A percentile compares a stretch with the other conserved stretches of the same genome.
phyloP scores from a whole-genome alignment of 2,113 vertebrate genomes.

The Entomyzon cyanotis region DNA sequence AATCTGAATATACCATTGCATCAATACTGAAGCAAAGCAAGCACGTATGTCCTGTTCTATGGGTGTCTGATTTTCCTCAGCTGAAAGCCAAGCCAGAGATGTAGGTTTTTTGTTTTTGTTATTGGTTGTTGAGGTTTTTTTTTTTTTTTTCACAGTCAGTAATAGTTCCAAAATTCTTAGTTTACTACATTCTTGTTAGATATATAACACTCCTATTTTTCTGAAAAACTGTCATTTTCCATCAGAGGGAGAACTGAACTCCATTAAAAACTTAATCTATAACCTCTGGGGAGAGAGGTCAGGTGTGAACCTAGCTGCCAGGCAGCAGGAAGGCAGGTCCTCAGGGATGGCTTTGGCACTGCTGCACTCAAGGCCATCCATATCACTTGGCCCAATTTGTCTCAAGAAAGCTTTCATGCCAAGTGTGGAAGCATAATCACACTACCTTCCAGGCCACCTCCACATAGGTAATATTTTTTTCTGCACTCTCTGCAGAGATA shows the following conservation, averaged over 20 bases:
- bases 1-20: not conserved
- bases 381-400: not conserved
- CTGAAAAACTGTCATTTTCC: not conserved
- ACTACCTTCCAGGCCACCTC: not conserved
- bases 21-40: constrained; percentile 1
- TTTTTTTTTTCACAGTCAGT: not conserved
- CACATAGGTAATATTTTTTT: not conserved
- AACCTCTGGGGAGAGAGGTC: not conserved
- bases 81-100: not conserved
- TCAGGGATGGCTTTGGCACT: not conserved
- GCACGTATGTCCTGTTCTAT: not conserved
- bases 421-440: not conserved
- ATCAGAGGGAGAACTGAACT: not conserved
- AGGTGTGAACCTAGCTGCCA: not conserved
- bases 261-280: not conserved
- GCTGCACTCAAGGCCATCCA: not conserved
- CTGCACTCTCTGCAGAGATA: not conserved
- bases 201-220: not conserved
- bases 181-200: not conserved
- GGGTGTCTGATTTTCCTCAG: not conserved
- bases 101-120: not conserved
- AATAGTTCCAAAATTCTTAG: not conserved
- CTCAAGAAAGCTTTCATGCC: not conserved
- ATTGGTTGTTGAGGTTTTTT: not conserved
- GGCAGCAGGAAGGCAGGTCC: not conserved